These are phyloP conservation scores for Epinephelus moara DNA, from an alignment of 2,113 vertebrate species.

Conservation along the genomic window DNA sequence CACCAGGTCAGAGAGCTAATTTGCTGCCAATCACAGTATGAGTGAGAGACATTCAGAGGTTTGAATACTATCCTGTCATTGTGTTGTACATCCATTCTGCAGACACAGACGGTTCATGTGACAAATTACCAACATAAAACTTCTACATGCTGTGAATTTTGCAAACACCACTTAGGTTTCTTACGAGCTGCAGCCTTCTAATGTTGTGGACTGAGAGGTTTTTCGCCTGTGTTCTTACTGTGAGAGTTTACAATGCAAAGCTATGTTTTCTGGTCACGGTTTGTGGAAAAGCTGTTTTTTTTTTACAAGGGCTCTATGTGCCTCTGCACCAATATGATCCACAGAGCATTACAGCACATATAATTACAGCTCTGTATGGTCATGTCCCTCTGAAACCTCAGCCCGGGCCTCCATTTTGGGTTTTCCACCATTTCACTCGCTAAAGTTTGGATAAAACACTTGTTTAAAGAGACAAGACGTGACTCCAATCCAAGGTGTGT, in stretches of 20 bases:
- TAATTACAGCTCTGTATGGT: conserved; percentile 82
- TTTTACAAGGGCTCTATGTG: conserved; percentile 63
- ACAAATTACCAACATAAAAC: neutral
- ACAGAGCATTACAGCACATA: conserved; percentile 78
- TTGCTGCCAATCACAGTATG: neutral
- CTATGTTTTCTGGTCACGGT: conserved; percentile 70
- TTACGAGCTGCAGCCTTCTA: conserved; percentile 27
- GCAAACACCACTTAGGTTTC: neutral
- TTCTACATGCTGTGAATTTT: neutral
- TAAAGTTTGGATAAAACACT: conserved; percentile 31
- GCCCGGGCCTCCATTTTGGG: conserved; percentile 77
- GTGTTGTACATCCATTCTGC: neutral
- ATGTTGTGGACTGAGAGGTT: conserved; percentile 45
- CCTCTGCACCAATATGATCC: conserved; percentile 63
- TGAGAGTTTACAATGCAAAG: conserved; percentile 58
- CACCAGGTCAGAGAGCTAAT: neutral
- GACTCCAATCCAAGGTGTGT: conserved; percentile 33
- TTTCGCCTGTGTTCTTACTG: conserved; percentile 33
- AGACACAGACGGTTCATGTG: neutral
- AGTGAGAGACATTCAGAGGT: neutral
- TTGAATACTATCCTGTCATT: neutral
- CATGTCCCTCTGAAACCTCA: conserved; percentile 82
- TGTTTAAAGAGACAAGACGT: conserved; percentile 26
- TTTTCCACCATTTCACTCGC: conserved; percentile 73
- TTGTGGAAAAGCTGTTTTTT: conserved; percentile 61